Percentiles rank a stretch among this genome's conserved stretches.
Conservation (phyloP, 2,113 vertebrate genomes). For the Pedionomus torquatus region DNA sequence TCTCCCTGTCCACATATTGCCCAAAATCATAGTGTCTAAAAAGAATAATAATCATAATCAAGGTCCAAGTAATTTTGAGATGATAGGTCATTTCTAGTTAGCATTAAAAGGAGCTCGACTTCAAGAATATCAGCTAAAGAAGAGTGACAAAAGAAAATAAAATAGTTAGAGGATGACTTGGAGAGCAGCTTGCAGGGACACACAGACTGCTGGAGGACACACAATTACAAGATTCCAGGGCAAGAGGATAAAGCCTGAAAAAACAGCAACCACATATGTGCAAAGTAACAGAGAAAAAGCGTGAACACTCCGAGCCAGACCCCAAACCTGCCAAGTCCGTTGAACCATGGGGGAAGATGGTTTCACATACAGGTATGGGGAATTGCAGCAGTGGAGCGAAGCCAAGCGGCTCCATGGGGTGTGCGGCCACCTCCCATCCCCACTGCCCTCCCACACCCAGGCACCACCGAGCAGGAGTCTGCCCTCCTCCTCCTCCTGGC, state of each 20-base stretch:
- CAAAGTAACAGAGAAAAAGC: not conserved
- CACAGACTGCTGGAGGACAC: not conserved
- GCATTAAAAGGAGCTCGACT: not conserved
- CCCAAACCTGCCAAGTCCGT: not conserved
- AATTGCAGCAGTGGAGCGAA: fast-evolving
- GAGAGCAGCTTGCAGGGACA: not conserved
- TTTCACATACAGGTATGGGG: fast-evolving
- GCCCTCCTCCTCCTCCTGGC: not conserved
- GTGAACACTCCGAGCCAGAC: not conserved
- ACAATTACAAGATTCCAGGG: not conserved
- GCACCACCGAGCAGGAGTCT: not conserved
- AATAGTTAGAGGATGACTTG: not conserved
- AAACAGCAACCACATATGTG: not conserved
- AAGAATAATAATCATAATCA: not conserved
- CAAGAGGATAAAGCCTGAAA: not conserved
- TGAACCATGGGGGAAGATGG: not conserved
- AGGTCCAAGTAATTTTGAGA: not conserved
- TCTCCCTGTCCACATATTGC: not conserved
- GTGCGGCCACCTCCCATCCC: not conserved
- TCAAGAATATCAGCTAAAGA: not conserved
- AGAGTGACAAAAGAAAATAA: not conserved
- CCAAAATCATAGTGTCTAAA: not conserved
- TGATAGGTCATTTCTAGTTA: not conserved
- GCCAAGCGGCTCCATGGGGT: fast-evolving
- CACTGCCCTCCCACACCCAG: not conserved